These are phyloP conservation scores for Tarsius wallacei DNA, from an alignment of 2,797 vertebrate species.

Conservation along the genomic window DNA sequence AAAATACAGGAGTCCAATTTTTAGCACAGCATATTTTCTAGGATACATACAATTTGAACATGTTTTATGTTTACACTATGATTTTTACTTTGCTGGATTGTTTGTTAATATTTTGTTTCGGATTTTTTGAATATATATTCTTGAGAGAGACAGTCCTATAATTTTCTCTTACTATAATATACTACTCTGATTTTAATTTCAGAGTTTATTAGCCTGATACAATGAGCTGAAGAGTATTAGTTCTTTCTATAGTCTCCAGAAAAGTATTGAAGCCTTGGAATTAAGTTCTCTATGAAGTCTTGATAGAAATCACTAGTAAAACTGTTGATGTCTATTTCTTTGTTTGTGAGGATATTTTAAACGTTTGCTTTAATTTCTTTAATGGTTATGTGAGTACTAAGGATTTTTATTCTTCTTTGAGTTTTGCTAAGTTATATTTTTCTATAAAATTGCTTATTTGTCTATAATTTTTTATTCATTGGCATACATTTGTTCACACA, in stretches of 20 bases:
- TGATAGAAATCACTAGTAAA: background rate
- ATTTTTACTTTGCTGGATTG: background rate
- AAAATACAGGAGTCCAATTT: background rate
- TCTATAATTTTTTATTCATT: background rate
- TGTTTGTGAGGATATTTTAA: background rate
- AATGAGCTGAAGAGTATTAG: conserved; percentile 14
- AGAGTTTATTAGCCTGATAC: conserved; percentile 9
- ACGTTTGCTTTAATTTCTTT: background rate
- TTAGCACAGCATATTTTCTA: background rate
- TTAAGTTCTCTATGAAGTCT: background rate
- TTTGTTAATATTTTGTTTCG: background rate
- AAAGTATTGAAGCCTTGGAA: conserved; percentile 31
- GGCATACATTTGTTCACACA: background rate
- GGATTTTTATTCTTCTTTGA: background rate
- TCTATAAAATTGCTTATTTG: background rate
- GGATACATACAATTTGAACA: background rate
- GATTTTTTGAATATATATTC: background rate
- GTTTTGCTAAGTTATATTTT: conserved; percentile 10
- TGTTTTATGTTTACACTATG: background rate
- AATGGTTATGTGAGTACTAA: background rate
- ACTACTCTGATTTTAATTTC: conserved; percentile 55
- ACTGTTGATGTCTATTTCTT: background rate
- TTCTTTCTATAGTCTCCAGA: background rate
- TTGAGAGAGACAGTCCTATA: background rate
- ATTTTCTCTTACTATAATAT: conserved; percentile 49